These are phyloP conservation scores for Amazona guildingii DNA, from an alignment of 2,113 vertebrate genomes.

Conservation along the genomic window DNA sequence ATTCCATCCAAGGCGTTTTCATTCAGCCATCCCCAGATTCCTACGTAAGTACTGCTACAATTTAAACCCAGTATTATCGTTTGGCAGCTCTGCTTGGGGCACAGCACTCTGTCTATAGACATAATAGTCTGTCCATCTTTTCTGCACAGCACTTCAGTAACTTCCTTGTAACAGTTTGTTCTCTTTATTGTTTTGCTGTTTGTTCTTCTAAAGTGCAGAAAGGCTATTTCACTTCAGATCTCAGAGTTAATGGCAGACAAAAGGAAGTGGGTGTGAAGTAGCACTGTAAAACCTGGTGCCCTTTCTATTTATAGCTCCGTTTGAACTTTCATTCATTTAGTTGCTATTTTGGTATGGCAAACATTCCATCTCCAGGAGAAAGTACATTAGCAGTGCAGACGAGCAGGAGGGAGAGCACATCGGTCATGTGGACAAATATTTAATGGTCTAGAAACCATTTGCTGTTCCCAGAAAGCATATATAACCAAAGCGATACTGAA, in stretches of 20 bases:
- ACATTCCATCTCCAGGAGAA: slow-evolving; percentile 63
- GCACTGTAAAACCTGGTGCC: not conserved
- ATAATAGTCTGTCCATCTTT: not conserved
- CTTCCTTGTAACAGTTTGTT: slow-evolving; percentile 13
- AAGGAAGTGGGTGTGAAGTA: slow-evolving; percentile 64
- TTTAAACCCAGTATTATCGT: not conserved
- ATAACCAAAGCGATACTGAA: not conserved
- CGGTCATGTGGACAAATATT: not conserved
- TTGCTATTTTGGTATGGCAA: slow-evolving; percentile 67
- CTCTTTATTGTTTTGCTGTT: slow-evolving; percentile 46
- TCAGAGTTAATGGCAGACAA: slow-evolving; percentile 57
- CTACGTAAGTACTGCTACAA: not conserved
- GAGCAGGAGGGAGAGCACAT: slow-evolving; percentile 14
- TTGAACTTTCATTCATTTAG: slow-evolving; percentile 73
- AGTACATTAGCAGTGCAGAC: slow-evolving; percentile 32
- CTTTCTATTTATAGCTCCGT: slow-evolving; percentile 71
- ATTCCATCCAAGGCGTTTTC: not conserved
- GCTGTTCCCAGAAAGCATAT: slow-evolving; percentile 39
- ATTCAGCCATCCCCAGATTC: not conserved
- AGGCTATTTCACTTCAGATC: slow-evolving; percentile 57
- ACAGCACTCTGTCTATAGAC: not conserved
- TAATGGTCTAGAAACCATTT: slow-evolving; percentile 32
- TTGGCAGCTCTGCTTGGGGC: not conserved
- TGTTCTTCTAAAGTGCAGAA: slow-evolving; percentile 47
- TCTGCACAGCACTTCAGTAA: not conserved